Evolutionary conservation across 2,797 vertebrate species (phyloP).

Genomic region (Clangula hyemalis): DNA sequence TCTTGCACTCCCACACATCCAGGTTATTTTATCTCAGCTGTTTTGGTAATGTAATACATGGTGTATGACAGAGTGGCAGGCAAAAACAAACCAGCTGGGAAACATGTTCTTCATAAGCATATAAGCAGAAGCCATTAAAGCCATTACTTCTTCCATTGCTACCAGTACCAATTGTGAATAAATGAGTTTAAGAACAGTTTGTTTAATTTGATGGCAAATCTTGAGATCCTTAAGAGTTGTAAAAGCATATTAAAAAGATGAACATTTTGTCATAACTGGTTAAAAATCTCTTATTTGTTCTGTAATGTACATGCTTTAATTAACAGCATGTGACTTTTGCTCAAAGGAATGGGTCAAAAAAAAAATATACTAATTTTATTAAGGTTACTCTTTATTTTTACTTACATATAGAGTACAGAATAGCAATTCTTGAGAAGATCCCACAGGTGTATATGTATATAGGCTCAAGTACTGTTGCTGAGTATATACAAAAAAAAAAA

Average conservation of each 20-base stretch:
- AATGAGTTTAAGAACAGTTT: neutral
- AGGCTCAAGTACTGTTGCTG: neutral
- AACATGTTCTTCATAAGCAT: neutral
- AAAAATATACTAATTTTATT: neutral
- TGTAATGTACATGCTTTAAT: neutral
- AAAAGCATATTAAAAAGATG: neutral
- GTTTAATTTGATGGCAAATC: neutral
- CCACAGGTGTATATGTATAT: neutral
- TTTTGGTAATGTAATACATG: neutral
- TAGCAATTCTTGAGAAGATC: neutral
- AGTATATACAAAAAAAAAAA: neutral
- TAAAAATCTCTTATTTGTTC: neutral
- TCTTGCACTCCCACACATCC: neutral
- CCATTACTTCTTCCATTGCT: neutral
- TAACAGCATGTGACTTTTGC: neutral
- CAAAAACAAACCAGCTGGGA: neutral
- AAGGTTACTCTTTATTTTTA: neutral
- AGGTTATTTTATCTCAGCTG: neutral
- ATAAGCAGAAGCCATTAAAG: neutral
- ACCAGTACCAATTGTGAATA: neutral
- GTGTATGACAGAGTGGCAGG: neutral
- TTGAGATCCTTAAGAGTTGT: neutral
- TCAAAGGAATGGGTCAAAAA: neutral
- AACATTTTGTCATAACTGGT: neutral
- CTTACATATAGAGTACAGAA: neutral